Conservation (phyloP, 2,797 vertebrate genomes). For the Falco concolor region DNA sequence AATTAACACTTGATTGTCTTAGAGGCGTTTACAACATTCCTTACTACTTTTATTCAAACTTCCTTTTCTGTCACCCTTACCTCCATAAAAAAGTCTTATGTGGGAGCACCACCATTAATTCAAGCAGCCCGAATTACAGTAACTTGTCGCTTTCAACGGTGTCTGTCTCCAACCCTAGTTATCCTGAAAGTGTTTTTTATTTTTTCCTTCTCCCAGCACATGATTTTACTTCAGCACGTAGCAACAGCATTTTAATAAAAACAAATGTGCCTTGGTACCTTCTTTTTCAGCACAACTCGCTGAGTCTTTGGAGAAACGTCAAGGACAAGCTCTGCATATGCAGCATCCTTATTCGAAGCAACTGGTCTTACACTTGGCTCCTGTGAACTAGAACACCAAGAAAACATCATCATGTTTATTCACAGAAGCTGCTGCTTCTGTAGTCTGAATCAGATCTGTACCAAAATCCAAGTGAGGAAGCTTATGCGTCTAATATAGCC, state of each 20-base stretch:
- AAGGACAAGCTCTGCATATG: constrained; percentile 87
- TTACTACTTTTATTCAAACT: neutral
- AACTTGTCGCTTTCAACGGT: neutral
- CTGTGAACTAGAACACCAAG: constrained; percentile 60
- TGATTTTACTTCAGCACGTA: neutral
- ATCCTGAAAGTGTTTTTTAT: neutral
- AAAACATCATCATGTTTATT: neutral
- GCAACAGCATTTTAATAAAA: neutral
- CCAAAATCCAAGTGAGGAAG: neutral
- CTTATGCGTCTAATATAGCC: neutral
- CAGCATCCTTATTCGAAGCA: constrained; percentile 78
- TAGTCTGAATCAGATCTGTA: neutral
- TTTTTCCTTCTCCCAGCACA: neutral
- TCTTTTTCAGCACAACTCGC: constrained; percentile 93
- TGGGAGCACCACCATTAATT: neutral
- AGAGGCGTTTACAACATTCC: neutral
- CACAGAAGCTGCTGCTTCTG: neutral
- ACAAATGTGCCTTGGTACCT: constrained; percentile 73
- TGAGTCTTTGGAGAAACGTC: constrained; percentile 93
- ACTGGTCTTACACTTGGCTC: constrained; percentile 78
- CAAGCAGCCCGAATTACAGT: neutral
- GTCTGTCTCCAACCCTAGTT: neutral
- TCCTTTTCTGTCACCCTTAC: neutral
- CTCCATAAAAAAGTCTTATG: neutral
- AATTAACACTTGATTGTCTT: neutral